Evolutionary conservation across 2,113 vertebrate species (phyloP).

Genomic region (Eubucco bourcierii): DNA sequence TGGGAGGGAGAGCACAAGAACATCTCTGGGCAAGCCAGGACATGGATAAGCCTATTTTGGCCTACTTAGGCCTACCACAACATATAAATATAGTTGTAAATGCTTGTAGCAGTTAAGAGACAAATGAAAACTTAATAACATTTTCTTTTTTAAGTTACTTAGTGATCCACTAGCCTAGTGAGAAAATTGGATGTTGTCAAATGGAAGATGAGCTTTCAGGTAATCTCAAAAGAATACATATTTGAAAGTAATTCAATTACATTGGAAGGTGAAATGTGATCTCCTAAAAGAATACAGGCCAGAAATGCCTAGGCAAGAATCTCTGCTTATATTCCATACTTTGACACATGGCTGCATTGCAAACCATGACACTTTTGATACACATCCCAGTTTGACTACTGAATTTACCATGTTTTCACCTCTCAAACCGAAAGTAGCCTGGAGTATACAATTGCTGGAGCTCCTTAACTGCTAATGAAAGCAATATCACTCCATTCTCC

Average conservation of each 20-base stretch:
- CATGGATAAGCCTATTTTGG: too few relatives aligned
- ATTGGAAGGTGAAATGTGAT: neutral
- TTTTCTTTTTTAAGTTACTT: neutral
- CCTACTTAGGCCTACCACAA: too few relatives aligned
- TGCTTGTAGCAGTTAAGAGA: neutral
- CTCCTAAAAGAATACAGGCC: neutral
- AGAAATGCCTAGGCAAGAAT: neutral
- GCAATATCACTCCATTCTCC: neutral
- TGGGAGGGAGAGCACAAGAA: too few relatives aligned
- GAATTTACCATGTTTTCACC: neutral
- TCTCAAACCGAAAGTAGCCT: neutral
- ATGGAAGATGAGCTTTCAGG: neutral
- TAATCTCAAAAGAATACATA: neutral
- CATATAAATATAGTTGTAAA: neutral
- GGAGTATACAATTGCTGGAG: neutral
- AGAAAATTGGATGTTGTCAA: neutral
- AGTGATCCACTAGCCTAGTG: neutral
- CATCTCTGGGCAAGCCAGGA: too few relatives aligned
- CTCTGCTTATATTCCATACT: neutral
- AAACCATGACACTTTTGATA: neutral
- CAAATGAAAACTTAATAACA: neutral
- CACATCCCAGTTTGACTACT: neutral
- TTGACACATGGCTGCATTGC: neutral
- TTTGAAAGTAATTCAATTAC: neutral
- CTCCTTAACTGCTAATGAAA: neutral